Evolutionary conservation across 2,797 vertebrate genomes (phyloP), one percentile per base, ranked within the genome.

Genomic region (Ctenosaura bakeri): DNA sequence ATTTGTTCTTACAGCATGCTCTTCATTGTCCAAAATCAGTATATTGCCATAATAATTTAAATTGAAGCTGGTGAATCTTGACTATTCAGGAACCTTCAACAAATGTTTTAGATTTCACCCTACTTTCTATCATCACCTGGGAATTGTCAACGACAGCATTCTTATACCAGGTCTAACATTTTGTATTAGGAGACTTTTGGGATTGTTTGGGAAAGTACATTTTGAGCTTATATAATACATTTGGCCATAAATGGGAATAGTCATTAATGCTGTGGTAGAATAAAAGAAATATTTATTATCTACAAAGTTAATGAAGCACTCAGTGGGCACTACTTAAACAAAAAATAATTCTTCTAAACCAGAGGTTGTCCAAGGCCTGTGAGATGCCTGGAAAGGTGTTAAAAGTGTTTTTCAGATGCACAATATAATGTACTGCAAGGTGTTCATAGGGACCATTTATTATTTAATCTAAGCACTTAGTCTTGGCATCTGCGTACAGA

Each of bases 391-490:
- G 90, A 95, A 94, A 95, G 66, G 93, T 88, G 66, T 94, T 95
- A 94, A 96, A 46, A 96, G 91, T 89, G 88, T 86, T 20, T 81
- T 88, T 64, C 78, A 83, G 83, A 92, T 92, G 88, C 86, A 46
- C 42, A 46, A 46, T 46, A 46, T 46, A 46, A 46, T 46, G 42
- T 46, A 97, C 94, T 85, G 73, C 95, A 96, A 97, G 90, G 89
- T 88, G 88, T 93, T 94, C 86, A 89, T 96, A 97, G 95, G 95
- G 92, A 96, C 95, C 95, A 92, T 97, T 98, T 98, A 97, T 97
- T 97, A 97, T 94, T 95, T 96, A 95, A 96, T 97, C 97, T 97
- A 97, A 97, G 96, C 96, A 97, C 97, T 97, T 97, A 98, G 97
- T 97, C 97, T 94, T 62, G 88, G 87, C 91, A 91, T 94, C 92